phyloP scores from a whole-genome alignment of 2,113 vertebrate genomes.

The Grammomys surdaster region DNA sequence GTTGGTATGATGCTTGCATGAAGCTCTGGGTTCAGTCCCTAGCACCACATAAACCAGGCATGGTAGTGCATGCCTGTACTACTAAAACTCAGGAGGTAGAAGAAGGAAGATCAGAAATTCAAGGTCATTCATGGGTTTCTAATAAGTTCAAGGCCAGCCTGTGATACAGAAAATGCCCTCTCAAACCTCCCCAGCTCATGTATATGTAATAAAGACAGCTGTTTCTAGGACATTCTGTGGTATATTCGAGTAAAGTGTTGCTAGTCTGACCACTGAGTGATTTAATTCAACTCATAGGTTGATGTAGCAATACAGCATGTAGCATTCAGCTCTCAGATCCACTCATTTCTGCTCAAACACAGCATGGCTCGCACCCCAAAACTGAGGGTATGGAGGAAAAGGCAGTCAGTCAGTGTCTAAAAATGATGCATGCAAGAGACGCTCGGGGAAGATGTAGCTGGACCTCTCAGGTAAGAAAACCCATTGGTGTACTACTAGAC shows the following conservation, averaged over 20 bases:
- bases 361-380: constrained; percentile 77
- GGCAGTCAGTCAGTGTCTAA: constrained; percentile 84
- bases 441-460: constrained; percentile 85
- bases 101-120: neutral
- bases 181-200: neutral
- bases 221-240: constrained; percentile 28
- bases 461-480: constrained; percentile 82
- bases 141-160: neutral
- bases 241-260: constrained; percentile 43
- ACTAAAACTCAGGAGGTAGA: neutral
- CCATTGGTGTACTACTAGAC: constrained; percentile 47
- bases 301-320: constrained; percentile 56
- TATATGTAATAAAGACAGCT: neutral
- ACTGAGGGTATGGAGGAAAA: constrained; percentile 82
- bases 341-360: constrained; percentile 84
- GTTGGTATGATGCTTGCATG: neutral
- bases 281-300: constrained; percentile 68
- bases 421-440: constrained; percentile 81
- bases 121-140: neutral
- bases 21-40: neutral
- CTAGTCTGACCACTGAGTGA: constrained; percentile 58
- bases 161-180: neutral
- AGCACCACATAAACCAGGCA: neutral
- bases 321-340: constrained; percentile 80
- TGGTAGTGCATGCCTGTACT: neutral